Percentiles rank a stretch among this genome's conserved stretches.
These are phyloP conservation scores for Bubalus kerabau DNA, from an alignment of 2,113 vertebrate species.

Conservation along the genomic window DNA sequence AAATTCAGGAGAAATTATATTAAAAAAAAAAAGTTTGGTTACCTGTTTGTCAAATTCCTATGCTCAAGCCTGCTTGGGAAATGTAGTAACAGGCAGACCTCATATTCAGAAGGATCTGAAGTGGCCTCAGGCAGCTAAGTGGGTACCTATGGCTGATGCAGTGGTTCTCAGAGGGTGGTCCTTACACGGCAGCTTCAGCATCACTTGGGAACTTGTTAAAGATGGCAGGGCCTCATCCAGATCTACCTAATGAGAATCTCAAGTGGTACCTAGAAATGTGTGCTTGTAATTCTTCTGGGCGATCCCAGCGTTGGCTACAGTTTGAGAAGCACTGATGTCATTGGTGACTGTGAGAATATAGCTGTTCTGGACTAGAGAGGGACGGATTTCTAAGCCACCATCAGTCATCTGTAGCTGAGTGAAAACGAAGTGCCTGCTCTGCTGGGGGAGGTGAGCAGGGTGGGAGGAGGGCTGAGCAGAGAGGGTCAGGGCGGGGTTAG, in stretches of 20 bases:
- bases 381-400: not conserved
- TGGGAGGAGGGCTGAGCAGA: not conserved
- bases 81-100: not conserved
- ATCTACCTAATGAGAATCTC: not conserved
- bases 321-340: not conserved
- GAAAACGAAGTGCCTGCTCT: not conserved
- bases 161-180: not conserved
- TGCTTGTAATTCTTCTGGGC: not conserved
- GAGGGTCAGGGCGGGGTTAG: not conserved
- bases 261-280: too few species aligned
- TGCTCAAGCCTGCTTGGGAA: not conserved
- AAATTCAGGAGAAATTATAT: not conserved
- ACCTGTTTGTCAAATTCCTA: not conserved
- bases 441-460: not conserved
- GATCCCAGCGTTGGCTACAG: not conserved
- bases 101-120: not conserved
- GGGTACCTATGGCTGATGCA: too few species aligned
- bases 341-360: not conserved
- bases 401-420: not conserved
- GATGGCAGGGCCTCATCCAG: not conserved
- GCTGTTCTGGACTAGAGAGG: not conserved
- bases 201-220: not conserved
- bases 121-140: not conserved
- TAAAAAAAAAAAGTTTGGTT: not conserved
- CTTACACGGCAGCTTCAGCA: accelerated